A percentile compares a stretch with the other conserved stretches of the same genome.
Conservation (phyloP, 2,797 vertebrate genomes). For the Botia kubotai region DNA sequence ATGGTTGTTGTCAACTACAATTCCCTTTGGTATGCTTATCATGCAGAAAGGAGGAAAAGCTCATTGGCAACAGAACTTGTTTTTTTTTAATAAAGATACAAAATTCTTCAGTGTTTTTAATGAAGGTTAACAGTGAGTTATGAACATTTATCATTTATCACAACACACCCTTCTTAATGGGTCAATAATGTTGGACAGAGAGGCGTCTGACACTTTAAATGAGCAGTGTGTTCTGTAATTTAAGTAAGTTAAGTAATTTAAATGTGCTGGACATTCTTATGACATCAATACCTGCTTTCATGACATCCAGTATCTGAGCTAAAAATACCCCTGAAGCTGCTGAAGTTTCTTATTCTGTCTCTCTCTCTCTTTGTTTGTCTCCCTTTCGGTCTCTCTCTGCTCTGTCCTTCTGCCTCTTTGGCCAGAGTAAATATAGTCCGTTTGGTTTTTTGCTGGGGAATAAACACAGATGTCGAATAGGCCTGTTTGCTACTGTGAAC, state of each 20-base stretch:
- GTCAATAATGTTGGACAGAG: not conserved
- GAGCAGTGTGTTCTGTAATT: not conserved
- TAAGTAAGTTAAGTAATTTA: not conserved
- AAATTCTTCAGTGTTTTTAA: not conserved
- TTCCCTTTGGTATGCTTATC: not conserved
- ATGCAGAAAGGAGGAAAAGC: not conserved
- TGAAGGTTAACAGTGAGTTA: not conserved
- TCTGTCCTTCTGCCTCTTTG: conserved; percentile 66
- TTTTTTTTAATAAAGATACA: not conserved
- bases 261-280: not conserved
- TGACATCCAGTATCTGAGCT: conserved; percentile 27
- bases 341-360: conserved; percentile 5
- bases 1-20: not conserved
- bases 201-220: not conserved
- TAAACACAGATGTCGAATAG: conserved; percentile 84
- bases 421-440: conserved; percentile 79
- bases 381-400: conserved; percentile 58
- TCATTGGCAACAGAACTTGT: not conserved
- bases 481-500: conserved; percentile 72
- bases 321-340: conserved; percentile 41
- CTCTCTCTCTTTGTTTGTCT: too few species aligned
- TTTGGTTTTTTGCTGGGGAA: conserved; percentile 78
- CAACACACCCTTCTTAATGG: not conserved
- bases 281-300: conserved; percentile 12
- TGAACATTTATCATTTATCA: not conserved